Conservation (phyloP, 2,797 vertebrate genomes). For the Aselliscus stoliczkanus region DNA sequence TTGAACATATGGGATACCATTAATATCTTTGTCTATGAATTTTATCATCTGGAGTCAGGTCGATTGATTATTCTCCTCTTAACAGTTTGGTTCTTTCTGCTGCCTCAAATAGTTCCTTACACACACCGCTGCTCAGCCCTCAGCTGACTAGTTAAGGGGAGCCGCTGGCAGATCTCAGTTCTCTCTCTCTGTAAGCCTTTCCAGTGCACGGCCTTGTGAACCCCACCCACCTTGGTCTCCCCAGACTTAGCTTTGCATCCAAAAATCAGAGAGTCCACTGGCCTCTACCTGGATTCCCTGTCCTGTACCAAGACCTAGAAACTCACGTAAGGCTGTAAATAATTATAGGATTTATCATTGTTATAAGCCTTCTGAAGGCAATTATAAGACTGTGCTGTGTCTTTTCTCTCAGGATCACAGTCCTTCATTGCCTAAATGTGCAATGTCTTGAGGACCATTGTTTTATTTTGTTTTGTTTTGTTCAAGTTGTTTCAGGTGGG, state of each 20-base stretch:
- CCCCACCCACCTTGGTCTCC: neutral
- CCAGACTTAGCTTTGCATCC: neutral
- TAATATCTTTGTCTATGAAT: neutral
- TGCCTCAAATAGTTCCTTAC: neutral
- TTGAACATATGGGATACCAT: neutral
- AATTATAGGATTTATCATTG: neutral
- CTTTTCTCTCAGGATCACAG: neutral
- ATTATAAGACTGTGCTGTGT: neutral
- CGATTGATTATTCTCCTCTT: neutral
- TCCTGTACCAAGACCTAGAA: neutral
- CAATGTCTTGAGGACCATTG: neutral
- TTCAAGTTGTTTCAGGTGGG: neutral
- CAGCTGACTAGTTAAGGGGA: neutral
- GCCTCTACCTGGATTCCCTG: neutral
- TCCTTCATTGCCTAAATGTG: neutral
- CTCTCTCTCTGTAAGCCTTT: neutral
- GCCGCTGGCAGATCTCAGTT: neutral
- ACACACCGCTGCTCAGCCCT: neutral
- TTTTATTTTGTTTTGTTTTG: neutral
- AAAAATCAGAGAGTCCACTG: neutral
- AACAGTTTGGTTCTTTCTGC: neutral
- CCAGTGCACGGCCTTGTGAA: neutral
- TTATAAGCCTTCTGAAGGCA: neutral
- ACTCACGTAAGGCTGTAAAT: neutral
- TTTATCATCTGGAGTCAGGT: neutral